Evolutionary conservation across 2,888 invertebrate genomes (phyloP).

Genomic region (Podotricha telesiphe): DNA sequence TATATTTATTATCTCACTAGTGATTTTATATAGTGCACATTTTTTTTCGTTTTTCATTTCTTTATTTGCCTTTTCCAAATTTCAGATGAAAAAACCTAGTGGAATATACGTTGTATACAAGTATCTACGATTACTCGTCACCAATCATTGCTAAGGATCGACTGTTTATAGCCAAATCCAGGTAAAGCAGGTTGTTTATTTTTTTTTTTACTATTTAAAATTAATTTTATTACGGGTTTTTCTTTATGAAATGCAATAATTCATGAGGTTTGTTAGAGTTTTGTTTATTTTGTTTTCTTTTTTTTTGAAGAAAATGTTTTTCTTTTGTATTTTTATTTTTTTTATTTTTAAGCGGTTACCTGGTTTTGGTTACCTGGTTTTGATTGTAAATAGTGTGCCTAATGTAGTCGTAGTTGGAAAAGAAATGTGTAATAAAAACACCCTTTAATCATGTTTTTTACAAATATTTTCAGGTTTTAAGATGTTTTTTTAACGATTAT

Average conservation of each 20-base stretch:
- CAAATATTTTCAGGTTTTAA: not conserved
- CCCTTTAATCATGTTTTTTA: not conserved
- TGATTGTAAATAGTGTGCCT: constrained; percentile 27
- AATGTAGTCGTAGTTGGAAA: not conserved
- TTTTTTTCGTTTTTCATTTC: constrained; percentile 9
- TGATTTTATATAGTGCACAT: not conserved
- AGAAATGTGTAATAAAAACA: too few relatives aligned
- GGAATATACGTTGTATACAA: constrained; percentile 56
- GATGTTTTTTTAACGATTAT: not conserved
- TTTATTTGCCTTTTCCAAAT: constrained; percentile 52
- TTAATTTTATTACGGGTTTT: not conserved
- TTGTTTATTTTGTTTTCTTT: not conserved
- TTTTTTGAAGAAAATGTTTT: not conserved
- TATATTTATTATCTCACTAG: constrained; percentile 10
- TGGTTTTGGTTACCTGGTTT: constrained; percentile 36
- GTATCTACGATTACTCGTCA: constrained; percentile 56
- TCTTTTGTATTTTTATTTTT: not conserved
- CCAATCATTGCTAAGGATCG: constrained; percentile 49
- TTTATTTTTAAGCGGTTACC: constrained; percentile 18
- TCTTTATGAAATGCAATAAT: not conserved
- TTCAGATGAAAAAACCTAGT: constrained; percentile 63
- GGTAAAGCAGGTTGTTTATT: constrained; percentile 26
- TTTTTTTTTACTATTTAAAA: constrained; percentile 1
- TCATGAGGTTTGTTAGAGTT: not conserved
- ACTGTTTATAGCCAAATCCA: constrained; percentile 33